Conservation (phyloP, 2,888 invertebrate species). For the Thalpophila matura region DNA sequence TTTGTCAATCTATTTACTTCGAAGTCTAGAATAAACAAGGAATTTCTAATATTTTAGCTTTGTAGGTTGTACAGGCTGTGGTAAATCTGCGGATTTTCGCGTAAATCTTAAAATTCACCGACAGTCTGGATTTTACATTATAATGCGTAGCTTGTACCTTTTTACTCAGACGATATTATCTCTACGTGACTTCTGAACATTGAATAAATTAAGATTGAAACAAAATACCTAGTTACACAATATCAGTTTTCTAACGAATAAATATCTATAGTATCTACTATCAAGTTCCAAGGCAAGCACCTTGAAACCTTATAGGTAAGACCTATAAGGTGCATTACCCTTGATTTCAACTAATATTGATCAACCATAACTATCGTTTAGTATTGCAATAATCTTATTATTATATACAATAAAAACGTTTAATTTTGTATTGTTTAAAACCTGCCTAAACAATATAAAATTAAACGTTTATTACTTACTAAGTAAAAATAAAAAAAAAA, state of each 20-base stretch:
- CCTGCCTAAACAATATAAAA: neutral
- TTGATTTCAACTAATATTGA: constrained; percentile 21
- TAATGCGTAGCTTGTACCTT: neutral
- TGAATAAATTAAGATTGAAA: constrained; percentile 9
- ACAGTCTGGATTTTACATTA: neutral
- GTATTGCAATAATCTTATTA: too few species aligned
- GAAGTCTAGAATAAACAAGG: constrained; percentile 26
- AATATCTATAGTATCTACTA: too few species aligned
- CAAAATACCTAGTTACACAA: constrained; percentile 12
- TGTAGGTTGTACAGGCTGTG: neutral
- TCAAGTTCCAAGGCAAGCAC: constrained; percentile 43
- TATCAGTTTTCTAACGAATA: constrained; percentile 21
- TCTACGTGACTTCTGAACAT: constrained; percentile 25
- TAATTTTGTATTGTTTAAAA: too few species aligned
- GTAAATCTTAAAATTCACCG: constrained; percentile 6
- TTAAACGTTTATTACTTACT: neutral
- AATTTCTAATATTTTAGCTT: constrained; percentile 29
- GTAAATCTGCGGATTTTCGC: constrained; percentile 8
- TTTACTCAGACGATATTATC: neutral
- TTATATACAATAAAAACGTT: too few species aligned
- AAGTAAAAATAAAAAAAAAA: neutral
- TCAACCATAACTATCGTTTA: neutral
- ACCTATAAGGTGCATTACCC: constrained; percentile 5
- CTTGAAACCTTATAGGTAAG: constrained; percentile 43
- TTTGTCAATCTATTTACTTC: constrained; percentile 29